A percentile compares a stretch with the other conserved stretches of the same genome.
phyloP scores from a whole-genome alignment of 2,888 invertebrate genomes.

The Dysmachus trigonus region DNA sequence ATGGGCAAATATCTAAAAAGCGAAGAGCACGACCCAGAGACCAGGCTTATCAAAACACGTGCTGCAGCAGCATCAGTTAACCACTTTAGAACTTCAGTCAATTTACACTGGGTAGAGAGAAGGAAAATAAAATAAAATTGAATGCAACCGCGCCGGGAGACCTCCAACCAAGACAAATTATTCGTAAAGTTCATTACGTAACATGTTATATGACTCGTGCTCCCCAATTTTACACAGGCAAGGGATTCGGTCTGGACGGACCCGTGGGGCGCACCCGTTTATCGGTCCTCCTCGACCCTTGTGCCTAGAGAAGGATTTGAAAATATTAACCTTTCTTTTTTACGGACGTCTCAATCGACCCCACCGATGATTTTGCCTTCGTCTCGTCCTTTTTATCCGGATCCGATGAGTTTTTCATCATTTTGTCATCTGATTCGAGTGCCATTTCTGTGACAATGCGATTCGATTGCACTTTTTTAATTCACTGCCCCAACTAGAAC shows the following conservation, averaged over 20 bases:
- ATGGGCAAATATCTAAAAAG: not conserved
- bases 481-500: not conserved
- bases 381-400: constrained; percentile 52
- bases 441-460: constrained; percentile 53
- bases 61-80: not conserved
- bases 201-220: constrained; percentile 49
- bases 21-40: not conserved
- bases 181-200: constrained; percentile 47
- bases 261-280: not conserved
- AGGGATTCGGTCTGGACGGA: not conserved
- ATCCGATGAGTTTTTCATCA: constrained; percentile 48
- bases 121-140: too few relatives aligned
- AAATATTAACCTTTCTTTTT: constrained; percentile 37
- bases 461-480: not conserved
- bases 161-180: constrained; percentile 40
- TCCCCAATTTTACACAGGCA: not conserved
- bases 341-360: constrained; percentile 50
- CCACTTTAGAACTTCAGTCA: not conserved
- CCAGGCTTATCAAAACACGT: constrained; percentile 15
- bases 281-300: not conserved
- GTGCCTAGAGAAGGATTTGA: too few relatives aligned
- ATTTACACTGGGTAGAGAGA: not conserved
- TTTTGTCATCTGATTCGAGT: constrained; percentile 57
- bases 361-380: constrained; percentile 51
- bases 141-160: not conserved